Base-by-base conservation (phyloP, 2,113 vertebrate genomes). In the Heliornis fulica region DNA sequence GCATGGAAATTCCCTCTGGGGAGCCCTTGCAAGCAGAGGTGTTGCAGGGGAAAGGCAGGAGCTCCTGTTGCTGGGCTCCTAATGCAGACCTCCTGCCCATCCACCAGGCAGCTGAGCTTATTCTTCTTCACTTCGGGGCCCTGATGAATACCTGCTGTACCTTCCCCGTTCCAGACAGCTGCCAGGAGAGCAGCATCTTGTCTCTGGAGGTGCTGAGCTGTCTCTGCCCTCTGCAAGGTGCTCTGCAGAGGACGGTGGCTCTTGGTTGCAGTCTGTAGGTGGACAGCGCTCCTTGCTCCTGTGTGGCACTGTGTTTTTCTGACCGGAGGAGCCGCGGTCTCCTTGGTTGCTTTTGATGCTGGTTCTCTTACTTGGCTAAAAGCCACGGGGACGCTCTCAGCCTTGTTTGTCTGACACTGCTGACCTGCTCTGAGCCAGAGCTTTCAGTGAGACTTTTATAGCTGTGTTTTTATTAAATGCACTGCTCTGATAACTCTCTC, bases 311-410 rank as follows among this genome's bases (percentile, higher is more conserved):
- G 0, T 2, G 11, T 40, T 80, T 61, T 56, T 48, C 74, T 45
- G 56, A 7, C 68, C 1, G 1, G 32, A 68, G 91, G 56, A 84
- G 1, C 54, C 13, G 21, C 72, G 70, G 72, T 92, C 83, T 88
- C 96, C 95, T 95, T 87, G 79, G 31, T 85, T 70, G 79, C 87
- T 94, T 90, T 89, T 82, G 84, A 28, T 79, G 18, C 51, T 3
- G 25, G 51, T 72, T 87, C 80, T 80, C 68, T 65, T 54, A 22
- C 54, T 71, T 88, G 75, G 72, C 68, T 64, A 36, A 18, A 41
- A 79, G 91, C 96, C 95, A 65, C 1, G 2, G 71, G 83, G 81
- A 77, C 56, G 48, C 87, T 82, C 64, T 15, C 48, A 31, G 70
- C 65, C 57, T 51, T 10, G 21, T 81, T 95, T 87, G 80, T 87